Percentiles rank a stretch among this genome's conserved stretches.
phyloP scores from a whole-genome alignment of 2,797 vertebrate species.

The Valencia hispanica region DNA sequence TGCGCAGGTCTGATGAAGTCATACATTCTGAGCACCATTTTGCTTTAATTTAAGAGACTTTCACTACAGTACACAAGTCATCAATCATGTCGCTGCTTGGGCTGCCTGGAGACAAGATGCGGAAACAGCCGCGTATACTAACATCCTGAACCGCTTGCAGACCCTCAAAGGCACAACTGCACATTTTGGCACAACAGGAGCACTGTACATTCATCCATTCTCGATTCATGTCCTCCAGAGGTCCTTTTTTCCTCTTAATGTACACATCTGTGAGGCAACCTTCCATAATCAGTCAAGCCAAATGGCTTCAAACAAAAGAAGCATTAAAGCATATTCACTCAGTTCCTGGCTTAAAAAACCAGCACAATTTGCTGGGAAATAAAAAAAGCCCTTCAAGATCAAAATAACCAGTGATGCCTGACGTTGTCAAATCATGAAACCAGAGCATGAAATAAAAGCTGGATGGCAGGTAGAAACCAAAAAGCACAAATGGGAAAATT shows the following conservation, averaged over 20 bases:
- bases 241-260: constrained; percentile 9
- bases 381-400: constrained; percentile 40
- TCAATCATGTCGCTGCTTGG: constrained; percentile 70
- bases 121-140: constrained; percentile 48
- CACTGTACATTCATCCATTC: constrained; percentile 12
- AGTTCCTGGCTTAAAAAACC: constrained; percentile 20
- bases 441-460: constrained; percentile 33
- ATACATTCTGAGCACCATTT: constrained; percentile 62
- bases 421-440: constrained; percentile 43
- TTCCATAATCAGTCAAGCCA: constrained; percentile 34
- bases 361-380: constrained; percentile 26
- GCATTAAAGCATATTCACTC: constrained; percentile 41
- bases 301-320: constrained; percentile 56
- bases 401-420: constrained; percentile 48
- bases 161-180: constrained; percentile 45
- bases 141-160: constrained; percentile 55
- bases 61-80: constrained; percentile 73
- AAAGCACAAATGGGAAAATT: background rate
- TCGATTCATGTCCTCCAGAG: background rate
- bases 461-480: constrained; percentile 15
- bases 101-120: constrained; percentile 49
- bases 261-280: constrained; percentile 46
- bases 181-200: constrained; percentile 35
- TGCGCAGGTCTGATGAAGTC: constrained; percentile 72
- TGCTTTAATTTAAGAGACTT: constrained; percentile 69